Conservation (phyloP, 2,113 vertebrate genomes). For the Engystomops pustulosus region DNA sequence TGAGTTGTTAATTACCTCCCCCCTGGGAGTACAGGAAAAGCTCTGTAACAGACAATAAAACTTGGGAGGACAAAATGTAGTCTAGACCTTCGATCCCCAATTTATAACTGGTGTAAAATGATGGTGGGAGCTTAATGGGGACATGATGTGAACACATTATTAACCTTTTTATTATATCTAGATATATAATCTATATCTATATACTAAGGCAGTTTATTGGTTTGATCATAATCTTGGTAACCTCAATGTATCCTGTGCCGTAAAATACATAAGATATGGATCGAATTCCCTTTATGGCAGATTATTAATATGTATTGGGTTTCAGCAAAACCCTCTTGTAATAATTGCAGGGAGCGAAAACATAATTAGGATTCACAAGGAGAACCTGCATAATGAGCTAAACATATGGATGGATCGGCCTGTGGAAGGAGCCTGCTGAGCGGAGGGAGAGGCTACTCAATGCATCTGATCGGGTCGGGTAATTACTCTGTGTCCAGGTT, state of each 20-base stretch:
- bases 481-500: too few species aligned
- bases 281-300: not conserved
- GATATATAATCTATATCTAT: too few species aligned
- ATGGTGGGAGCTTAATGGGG: too few species aligned
- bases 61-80: too few species aligned
- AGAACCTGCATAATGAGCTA: not conserved
- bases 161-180: too few species aligned
- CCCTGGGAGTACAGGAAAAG: too few species aligned
- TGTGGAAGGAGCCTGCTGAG: conserved; percentile 5
- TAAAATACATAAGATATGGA: not conserved
- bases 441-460: not conserved
- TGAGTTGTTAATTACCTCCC: too few species aligned
- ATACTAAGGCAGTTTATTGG: not conserved
- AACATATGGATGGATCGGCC: conserved; percentile 17
- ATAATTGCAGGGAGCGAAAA: not conserved
- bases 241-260: not conserved
- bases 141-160: too few species aligned
- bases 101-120: too few species aligned
- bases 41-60: too few species aligned
- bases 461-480: too few species aligned
- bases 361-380: conserved; percentile 9
- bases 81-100: too few species aligned
- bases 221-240: not conserved
- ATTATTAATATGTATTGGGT: not conserved
- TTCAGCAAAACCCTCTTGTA: not conserved